Conservation (phyloP, 2,888 invertebrate genomes). For the Tribolium freemani region DNA sequence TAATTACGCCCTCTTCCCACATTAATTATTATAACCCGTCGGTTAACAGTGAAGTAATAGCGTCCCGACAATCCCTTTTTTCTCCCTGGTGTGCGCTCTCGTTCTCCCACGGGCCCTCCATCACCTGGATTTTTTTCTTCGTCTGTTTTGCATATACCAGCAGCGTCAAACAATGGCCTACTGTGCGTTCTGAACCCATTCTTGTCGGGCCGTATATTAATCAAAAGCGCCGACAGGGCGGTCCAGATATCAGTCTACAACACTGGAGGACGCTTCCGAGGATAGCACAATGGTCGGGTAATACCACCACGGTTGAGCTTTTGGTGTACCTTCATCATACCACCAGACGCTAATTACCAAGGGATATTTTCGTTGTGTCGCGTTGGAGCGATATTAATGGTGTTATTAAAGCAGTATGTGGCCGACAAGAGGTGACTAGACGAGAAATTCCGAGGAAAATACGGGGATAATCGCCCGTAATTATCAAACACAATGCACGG, state of each 20-base stretch:
- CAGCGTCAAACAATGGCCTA: slow-evolving; percentile 44
- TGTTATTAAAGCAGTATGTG: slow-evolving; percentile 34
- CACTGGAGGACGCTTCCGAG: slow-evolving; percentile 34
- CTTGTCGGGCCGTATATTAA: slow-evolving; percentile 45
- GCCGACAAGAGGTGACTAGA: slow-evolving; percentile 17
- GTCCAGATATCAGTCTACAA: slow-evolving; percentile 45
- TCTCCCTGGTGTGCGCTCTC: slow-evolving; percentile 11
- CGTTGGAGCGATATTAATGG: slow-evolving; percentile 29
- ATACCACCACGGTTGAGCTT: slow-evolving; percentile 28
- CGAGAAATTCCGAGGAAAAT: slow-evolving; percentile 24
- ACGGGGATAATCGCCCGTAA: slow-evolving; percentile 31
- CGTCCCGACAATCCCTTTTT: background rate
- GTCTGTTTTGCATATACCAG: slow-evolving; percentile 44
- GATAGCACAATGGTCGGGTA: slow-evolving; percentile 42
- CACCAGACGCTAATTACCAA: slow-evolving; percentile 17
- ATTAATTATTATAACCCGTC: slow-evolving; percentile 16
- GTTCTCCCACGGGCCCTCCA: slow-evolving; percentile 39
- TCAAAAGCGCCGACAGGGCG: slow-evolving; percentile 46
- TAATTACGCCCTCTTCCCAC: slow-evolving; percentile 40
- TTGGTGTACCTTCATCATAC: background rate
- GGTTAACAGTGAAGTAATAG: slow-evolving; percentile 15
- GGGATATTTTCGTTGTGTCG: slow-evolving; percentile 36
- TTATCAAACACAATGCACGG: slow-evolving; percentile 32
- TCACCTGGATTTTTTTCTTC: slow-evolving; percentile 41
- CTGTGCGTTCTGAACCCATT: slow-evolving; percentile 42